Evolutionary conservation across 2,797 vertebrate genomes (phyloP), one percentile per base, ranked within the genome.

Genomic region (Pseudomugil tenellus): DNA sequence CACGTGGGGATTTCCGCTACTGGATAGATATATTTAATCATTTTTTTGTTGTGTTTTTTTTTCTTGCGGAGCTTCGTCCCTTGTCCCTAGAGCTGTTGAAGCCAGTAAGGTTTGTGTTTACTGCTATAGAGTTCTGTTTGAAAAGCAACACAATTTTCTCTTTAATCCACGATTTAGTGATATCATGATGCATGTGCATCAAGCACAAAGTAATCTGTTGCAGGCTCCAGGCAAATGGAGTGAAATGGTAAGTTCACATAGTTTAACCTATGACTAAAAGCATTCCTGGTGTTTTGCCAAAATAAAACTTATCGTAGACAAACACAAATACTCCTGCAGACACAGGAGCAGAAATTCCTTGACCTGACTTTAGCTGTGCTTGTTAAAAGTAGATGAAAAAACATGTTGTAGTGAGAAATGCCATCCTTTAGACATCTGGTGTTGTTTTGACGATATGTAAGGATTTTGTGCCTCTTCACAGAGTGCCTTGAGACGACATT

Each of bases 131-230:
- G 43, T 70, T 84, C 84, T 85, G 81, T 90, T 77, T 79, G 28
- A 77, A 91, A 86, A 17, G 67, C 74, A 84, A 77, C 62, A 84
- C 63, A 78, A 67, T 79, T 74, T 86, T 72, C 68, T 39, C 72
- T 64, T 29, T 89, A 90, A 89, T 88, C 82, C 77, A 16, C 34
- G 75, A 85, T 86, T 80, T 78, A 82, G 63, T 70, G 71, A 84
- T 86, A 83, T 81, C 69, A 81, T 85, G 80, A 55, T 23, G 57
- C 74, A 82, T 68, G 77, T 77, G 69, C 59, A 64, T 64, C 39
- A 43, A 34, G 57, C 57, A 21, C 9, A 8, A 51, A 21, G 57
- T 89, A 89, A 89, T 90, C 81, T 90, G 80, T 49, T 13, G 39
- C 10, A 1, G 61, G 28, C 74, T 74, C 63, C 53, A 55, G 69